Evolutionary conservation across 2,888 invertebrate genomes (phyloP).

Genomic region (Zele albiditarsus): DNA sequence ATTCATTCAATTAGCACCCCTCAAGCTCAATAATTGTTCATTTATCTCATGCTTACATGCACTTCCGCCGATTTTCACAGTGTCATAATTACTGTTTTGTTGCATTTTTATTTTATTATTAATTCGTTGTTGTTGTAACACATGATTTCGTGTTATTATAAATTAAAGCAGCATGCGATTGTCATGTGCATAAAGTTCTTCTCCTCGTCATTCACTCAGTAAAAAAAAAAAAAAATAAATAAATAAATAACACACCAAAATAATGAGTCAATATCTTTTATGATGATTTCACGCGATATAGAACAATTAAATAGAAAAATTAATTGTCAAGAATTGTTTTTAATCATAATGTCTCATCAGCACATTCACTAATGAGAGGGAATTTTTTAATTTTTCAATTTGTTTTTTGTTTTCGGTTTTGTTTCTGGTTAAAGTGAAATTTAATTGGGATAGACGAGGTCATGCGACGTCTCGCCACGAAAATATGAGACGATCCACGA

Average conservation of each 20-base stretch:
- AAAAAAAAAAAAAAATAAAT: slow-evolving; percentile 33
- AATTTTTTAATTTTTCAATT: background rate
- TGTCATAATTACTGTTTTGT: slow-evolving; percentile 43
- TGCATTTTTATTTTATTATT: slow-evolving; percentile 28
- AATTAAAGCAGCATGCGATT: slow-evolving; percentile 46
- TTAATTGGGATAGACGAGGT: slow-evolving; percentile 49
- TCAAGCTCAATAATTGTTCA: slow-evolving; percentile 16
- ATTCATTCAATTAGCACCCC: slow-evolving; percentile 24
- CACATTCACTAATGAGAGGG: background rate
- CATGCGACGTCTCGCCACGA: slow-evolving; percentile 48
- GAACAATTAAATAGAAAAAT: background rate
- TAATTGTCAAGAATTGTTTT: background rate
- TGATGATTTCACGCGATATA: background rate
- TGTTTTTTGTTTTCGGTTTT: background rate
- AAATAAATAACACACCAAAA: background rate
- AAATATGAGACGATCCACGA: slow-evolving; percentile 64
- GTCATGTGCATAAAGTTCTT: slow-evolving; percentile 35
- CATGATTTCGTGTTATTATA: slow-evolving; percentile 32
- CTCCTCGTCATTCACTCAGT: slow-evolving; percentile 46
- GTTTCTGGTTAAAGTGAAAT: slow-evolving; percentile 31
- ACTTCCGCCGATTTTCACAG: slow-evolving; percentile 46
- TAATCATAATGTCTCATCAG: background rate
- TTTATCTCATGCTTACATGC: slow-evolving; percentile 47
- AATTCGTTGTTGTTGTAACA: slow-evolving; percentile 24
- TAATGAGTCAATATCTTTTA: slow-evolving; percentile 11